Evolutionary conservation across 2,797 vertebrate species (phyloP).

Genomic region (Fundulus diaphanus): DNA sequence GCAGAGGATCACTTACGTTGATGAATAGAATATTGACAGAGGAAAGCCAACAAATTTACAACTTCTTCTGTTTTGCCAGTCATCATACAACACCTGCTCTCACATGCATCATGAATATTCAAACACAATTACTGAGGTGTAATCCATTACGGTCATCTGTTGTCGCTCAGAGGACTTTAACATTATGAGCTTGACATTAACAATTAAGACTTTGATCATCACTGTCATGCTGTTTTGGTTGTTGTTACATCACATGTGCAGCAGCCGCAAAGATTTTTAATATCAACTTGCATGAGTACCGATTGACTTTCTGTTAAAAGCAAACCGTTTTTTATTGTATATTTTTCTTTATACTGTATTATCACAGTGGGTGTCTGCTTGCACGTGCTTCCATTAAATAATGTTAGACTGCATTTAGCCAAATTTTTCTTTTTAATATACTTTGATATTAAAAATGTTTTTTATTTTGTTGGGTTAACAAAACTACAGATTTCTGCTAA

Average conservation of each 20-base stretch:
- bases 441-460: background rate
- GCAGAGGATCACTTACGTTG: conserved; percentile 21
- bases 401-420: background rate
- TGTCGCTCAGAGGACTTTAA: conserved; percentile 14
- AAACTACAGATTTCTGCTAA: background rate
- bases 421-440: background rate
- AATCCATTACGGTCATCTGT: conserved; percentile 14
- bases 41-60: conserved; percentile 3
- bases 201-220: conserved; percentile 31
- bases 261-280: conserved; percentile 27
- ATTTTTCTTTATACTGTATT: background rate
- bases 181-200: conserved; percentile 44
- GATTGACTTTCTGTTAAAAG: background rate
- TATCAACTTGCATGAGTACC: conserved; percentile 19
- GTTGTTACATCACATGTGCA: conserved; percentile 20
- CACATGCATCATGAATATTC: background rate
- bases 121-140: background rate
- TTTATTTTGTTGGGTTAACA: background rate
- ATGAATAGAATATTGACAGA: conserved; percentile 24
- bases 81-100: conserved; percentile 4
- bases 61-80: conserved; percentile 3
- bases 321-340: background rate
- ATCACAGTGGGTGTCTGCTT: background rate
- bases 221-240: conserved; percentile 16
- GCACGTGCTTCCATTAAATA: background rate